Evolutionary conservation across 92 coral and sea anemone species (phyloP), one percentile per base, ranked within the genome.

Genomic region (Palythoa grandis): DNA sequence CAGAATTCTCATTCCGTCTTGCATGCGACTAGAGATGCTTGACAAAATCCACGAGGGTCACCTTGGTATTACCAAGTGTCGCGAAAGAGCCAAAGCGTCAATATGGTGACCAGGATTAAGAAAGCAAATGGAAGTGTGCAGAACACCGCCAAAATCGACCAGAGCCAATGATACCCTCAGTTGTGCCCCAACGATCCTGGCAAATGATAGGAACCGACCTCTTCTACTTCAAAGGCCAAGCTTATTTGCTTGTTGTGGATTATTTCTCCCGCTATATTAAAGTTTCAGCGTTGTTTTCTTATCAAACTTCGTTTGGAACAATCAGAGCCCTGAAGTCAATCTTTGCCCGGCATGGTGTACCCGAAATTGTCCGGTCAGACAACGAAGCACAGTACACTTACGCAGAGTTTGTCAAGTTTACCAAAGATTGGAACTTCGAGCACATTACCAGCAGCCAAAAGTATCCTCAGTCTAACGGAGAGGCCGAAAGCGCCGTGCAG

Each of bases 81-180:
- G n/a, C n/a, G n/a, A n/a, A n/a, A n/a, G n/a, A n/a, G n/a, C n/a
- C n/a, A n/a, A n/a, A n/a, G n/a, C n/a, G n/a, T n/a, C n/a, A n/a
- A n/a, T n/a, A n/a, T n/a, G 93, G 39, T 94, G 95, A 95, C 95
- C 94, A 35, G 95, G 93, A 12, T 54, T 92, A 11, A 90, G 95
- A 76, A 52, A 25, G 56, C 79, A 84, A 15, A 10, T 76, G 17
- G 80, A 76, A 76, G 43, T 76, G 63, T 76, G 66, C 80, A 19
- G 80, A 76, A 17, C 80, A 54, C n/a, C 65, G 80, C 65, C 22
- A 20, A 25, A 72, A 72, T 23, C 82, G 74, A 37, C 86, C 72
- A 79, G 92, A 92, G 80, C 88, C 91, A 43, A 54, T 90, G 88
- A 87, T 92, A 15, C 91, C 91, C 37, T 83, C 91, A 37, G 90